A percentile compares a stretch with the other conserved stretches of the same genome.
Evolutionary conservation across 1,140 invertebrate genomes (phyloP).

Genomic region (Eufriesea mexicana): DNA sequence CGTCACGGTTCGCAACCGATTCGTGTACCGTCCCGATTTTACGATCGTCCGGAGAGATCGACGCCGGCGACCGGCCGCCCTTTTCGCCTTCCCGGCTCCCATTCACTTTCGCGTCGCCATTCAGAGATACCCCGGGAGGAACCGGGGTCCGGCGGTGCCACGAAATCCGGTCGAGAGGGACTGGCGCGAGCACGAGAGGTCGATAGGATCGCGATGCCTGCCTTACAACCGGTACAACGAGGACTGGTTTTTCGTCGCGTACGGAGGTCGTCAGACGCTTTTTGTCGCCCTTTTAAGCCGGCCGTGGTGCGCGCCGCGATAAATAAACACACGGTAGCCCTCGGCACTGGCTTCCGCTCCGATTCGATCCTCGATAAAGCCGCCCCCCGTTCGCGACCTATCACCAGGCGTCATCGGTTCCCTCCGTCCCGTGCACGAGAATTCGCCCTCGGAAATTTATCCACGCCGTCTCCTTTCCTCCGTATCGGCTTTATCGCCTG

Average conservation of each 20-base stretch:
- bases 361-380: conserved; percentile 45
- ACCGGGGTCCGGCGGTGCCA: conserved; percentile 5
- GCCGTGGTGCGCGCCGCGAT: conserved; percentile 38
- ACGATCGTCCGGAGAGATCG: conserved; percentile 45
- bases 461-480: no score
- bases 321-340: conserved; percentile 58
- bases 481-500: no score
- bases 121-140: conserved; percentile 54
- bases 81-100: conserved; percentile 37
- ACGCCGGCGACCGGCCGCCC: conserved; percentile 3
- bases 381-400: conserved; percentile 16
- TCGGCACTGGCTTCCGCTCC: conserved; percentile 21
- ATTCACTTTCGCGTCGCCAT: conserved; percentile 71
- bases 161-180: conserved; percentile 53
- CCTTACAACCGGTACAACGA: conserved; percentile 64
- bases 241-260: conserved; percentile 67
- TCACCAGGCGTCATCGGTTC: conserved; percentile 1
- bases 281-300: conserved; percentile 57
- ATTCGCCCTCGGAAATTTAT: no score
- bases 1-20: conserved; percentile 20
- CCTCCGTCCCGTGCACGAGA: neutral
- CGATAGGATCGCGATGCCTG: conserved; percentile 52
- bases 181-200: conserved; percentile 39
- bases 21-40: conserved; percentile 48
- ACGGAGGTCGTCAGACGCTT: conserved; percentile 55